phyloP scores from a whole-genome alignment of 37 sponge, comb jelly and placozoan species.

The Hexactinellida sp. region DNA sequence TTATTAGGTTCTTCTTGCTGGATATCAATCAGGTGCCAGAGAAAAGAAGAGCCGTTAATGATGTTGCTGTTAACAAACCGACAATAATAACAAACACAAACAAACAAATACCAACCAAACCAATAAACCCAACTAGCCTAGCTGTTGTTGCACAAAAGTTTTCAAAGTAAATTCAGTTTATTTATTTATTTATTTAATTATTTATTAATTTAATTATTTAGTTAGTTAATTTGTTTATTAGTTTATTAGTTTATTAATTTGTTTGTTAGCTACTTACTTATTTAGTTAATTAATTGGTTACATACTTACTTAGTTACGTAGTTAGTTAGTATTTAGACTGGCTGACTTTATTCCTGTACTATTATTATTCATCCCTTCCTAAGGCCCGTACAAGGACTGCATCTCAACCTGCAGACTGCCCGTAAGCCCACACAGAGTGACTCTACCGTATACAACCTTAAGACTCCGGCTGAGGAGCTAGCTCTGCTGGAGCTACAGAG shows the following conservation, averaged over 20 bases:
- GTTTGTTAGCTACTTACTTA: too few relatives aligned
- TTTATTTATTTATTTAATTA: too few relatives aligned
- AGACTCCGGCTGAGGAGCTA: neutral
- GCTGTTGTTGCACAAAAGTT: neutral
- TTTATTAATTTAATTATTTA: too few relatives aligned
- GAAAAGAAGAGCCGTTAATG: neutral
- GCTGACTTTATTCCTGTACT: too few relatives aligned
- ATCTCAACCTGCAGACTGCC: neutral
- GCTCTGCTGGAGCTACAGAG: neutral
- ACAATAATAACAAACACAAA: neutral
- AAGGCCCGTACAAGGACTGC: neutral
- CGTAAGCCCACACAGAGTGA: neutral
- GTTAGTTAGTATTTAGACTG: too few relatives aligned
- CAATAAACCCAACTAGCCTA: neutral
- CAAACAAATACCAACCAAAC: too few relatives aligned
- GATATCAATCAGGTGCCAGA: slow-evolving; percentile 7
- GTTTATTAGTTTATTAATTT: too few relatives aligned
- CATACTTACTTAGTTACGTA: too few relatives aligned
- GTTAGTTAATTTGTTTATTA: too few relatives aligned
- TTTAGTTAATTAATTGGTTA: too few relatives aligned
- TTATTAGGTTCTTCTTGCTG: neutral
- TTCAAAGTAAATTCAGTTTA: neutral
- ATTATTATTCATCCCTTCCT: neutral
- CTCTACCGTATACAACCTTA: neutral
- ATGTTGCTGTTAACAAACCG: neutral